Evolutionary conservation across 2,113 vertebrate species (phyloP), one percentile per base, ranked within the genome.

Genomic region (Hippocampus barbouri): DNA sequence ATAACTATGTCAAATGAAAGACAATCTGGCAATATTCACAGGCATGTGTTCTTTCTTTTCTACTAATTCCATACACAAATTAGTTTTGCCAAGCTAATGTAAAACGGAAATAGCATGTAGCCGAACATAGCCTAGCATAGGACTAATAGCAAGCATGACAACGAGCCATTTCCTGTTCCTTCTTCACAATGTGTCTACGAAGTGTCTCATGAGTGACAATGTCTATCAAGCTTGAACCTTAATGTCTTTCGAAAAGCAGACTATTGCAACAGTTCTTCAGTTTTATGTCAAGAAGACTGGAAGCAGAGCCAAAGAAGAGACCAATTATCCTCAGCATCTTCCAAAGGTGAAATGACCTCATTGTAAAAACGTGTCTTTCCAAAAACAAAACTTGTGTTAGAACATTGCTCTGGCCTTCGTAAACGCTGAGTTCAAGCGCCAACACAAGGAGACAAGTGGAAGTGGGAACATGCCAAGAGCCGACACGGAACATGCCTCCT

Each of bases 401-500:
- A 43, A 66, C 43, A 47, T 27, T 41, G 51, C 66, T 54, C 65
- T 71, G 68, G 56, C 72, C 68, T 49, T 71, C 73, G 64, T 72
- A 27, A 79, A 76, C 73, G 59, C 25, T 62, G 43, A 83, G 71
- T 81, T 81, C 64, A 75, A 73, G 71, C 64, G 60, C 73, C 72
- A 76, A 45, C 14, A 57, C 79, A 59, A 62, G 62, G 67, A 63
- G 80, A 86, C 79, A 70, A 74, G 84, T 87, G 82, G 81, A 90
- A 84, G 84, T 79, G 86, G 83, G 76, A 30, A 30, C 75, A 62
- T 77, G 80, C 74, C 57, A 62, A 53, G 34, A 76, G 74, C 72
- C 82, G 83, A 51, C 23, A 23, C 68, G 76, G 75, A 85, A 89
- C 45, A 60, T 78, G 72, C 74, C 74, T 81, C 61, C 62, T 79